Evolutionary conservation across 2,797 vertebrate genomes (phyloP), one percentile per base, ranked within the genome.

Genomic region (Syndactyla subalaris): DNA sequence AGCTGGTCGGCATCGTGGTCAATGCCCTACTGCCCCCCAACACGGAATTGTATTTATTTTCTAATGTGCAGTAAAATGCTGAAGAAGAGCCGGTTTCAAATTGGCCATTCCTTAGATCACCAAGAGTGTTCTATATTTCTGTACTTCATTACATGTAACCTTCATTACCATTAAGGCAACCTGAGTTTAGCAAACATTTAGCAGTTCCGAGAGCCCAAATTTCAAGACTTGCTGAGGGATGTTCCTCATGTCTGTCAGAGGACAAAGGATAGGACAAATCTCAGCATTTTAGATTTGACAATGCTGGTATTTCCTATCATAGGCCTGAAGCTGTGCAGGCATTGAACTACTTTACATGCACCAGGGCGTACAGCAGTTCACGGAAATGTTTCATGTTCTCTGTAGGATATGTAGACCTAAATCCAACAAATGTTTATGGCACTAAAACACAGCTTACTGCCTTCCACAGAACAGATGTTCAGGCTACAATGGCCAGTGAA

Each of bases 1-100:
- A 38, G 41, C 20, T 29, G 23, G 15, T 8, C 0, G 0, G 34
- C 1, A 1, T 13, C 5, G 0, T 11, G 48, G 36, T 38, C 16
- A 3, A 5, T 2, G 22, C 8, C 29, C n/a, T 30, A 1, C 26
- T 51, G 38, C 9, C 13, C 48, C 41, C 36, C 7, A 4, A 12
- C 2, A 5, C 36, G 2, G 11, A 10, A 7, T 0, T 15, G 1
- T 21, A 3, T n/a, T 66, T 49, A 5, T 41, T 79, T 87, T 23
- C 18, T 55, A 20, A 71, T 0, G 4, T 30, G 13, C 45, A 30
- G 19, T 71, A n/a, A 88, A 88, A 59, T 10, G 39, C 22, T 52
- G 45, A 29, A 63, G 80, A 58, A 34, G 20, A 72, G 20, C 1
- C 1, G 0, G 3, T 41, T 76, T 76, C 43, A n/a, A 12, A 34